Percentiles rank a stretch among this genome's conserved stretches.
These are phyloP conservation scores for Apteryx owenii DNA, from an alignment of 2,113 vertebrate genomes.

Conservation along the genomic window DNA sequence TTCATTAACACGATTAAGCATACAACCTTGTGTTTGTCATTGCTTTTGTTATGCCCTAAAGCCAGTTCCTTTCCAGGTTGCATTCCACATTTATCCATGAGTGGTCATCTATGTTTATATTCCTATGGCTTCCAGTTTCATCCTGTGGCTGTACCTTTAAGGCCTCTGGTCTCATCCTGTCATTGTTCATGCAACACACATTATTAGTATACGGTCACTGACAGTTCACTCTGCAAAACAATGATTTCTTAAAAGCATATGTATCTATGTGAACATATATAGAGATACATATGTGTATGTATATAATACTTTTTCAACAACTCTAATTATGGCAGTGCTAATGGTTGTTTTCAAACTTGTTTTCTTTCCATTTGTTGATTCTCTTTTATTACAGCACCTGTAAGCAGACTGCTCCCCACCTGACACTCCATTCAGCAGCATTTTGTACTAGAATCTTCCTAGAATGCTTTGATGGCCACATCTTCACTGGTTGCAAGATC, in stretches of 20 bases:
- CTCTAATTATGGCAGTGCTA: neutral
- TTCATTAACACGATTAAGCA: neutral
- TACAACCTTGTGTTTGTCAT: neutral
- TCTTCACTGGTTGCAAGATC: neutral
- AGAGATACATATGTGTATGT: neutral
- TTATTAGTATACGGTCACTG: neutral
- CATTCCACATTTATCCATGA: neutral
- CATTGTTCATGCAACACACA: neutral
- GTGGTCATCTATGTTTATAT: neutral
- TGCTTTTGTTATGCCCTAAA: neutral
- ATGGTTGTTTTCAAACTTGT: neutral
- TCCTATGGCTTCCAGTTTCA: neutral
- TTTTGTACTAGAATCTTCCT: neutral
- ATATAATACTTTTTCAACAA: neutral
- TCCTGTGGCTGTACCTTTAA: neutral
- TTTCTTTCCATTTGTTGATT: neutral
- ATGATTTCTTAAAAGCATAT: neutral
- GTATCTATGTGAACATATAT: neutral
- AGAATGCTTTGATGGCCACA: fast-evolving
- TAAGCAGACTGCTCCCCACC: neutral
- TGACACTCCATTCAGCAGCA: neutral
- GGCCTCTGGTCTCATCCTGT: neutral
- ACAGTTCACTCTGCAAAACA: neutral
- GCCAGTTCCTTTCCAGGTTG: neutral
- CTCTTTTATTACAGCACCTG: neutral